Conservation (phyloP, 2,888 invertebrate genomes). For the Chaitophorus viminalis region DNA sequence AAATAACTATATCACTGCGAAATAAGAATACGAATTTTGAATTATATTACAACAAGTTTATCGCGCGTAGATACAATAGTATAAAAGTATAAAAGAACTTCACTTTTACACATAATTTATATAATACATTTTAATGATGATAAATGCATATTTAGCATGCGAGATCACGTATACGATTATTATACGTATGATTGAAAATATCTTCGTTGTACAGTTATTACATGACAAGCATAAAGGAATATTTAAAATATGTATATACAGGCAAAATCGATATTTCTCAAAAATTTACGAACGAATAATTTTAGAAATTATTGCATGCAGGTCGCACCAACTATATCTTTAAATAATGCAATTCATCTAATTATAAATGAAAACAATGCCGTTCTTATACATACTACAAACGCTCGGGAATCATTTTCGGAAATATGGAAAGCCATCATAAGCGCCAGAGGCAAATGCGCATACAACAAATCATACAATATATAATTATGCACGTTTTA, state of each 20-base stretch:
- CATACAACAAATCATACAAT: not conserved
- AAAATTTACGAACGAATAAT: not conserved
- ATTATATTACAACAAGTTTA: not conserved
- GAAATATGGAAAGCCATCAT: not conserved
- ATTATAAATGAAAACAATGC: not conserved
- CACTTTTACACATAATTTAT: not conserved
- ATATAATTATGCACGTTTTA: not conserved
- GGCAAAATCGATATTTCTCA: not conserved
- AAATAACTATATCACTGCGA: not conserved
- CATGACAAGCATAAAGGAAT: not conserved
- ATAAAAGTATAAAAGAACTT: not conserved
- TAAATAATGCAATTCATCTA: not conserved
- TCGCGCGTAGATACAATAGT: not conserved
- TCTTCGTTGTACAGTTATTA: not conserved
- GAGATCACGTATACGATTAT: not conserved
- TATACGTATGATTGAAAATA: too few species aligned
- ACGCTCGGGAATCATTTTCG: not conserved
- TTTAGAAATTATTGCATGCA: not conserved
- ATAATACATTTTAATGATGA: too few species aligned
- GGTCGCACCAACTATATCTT: not conserved
- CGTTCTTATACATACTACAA: not conserved
- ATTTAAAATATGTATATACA: not conserved
- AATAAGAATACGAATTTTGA: not conserved
- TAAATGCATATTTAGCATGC: too few species aligned
- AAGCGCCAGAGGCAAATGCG: not conserved